Conservation (phyloP, 1,140 invertebrate genomes). For the Plectrocnemia conspersa region DNA sequence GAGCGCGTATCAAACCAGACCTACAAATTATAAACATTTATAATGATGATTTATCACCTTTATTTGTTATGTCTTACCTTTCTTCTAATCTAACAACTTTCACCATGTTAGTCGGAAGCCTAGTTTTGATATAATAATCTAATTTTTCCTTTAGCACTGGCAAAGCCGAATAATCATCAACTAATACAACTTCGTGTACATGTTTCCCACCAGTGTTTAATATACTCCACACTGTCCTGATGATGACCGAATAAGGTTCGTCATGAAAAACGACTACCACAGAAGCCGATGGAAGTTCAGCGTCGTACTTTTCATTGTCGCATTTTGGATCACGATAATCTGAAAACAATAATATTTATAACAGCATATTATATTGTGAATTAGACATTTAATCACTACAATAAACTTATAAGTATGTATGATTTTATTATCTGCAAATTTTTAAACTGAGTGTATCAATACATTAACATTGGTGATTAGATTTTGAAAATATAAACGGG, state of each 20-base stretch:
- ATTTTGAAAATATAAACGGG: too few relatives aligned
- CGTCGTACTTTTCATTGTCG: conserved; percentile 46
- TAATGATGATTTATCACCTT: not conserved
- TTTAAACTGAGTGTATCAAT: too few relatives aligned
- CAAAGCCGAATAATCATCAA: conserved; percentile 67
- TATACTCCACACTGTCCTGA: conserved; percentile 83
- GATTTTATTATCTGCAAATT: too few relatives aligned
- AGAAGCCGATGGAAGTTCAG: conserved; percentile 51
- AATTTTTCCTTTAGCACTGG: conserved; percentile 62
- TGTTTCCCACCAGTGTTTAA: conserved; percentile 68
- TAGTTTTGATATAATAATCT: conserved; percentile 69
- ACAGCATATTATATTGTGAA: too few relatives aligned
- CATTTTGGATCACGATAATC: conserved; percentile 54
- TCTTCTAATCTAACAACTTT: conserved; percentile 70
- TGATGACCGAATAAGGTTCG: conserved; percentile 79
- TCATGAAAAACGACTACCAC: conserved; percentile 88
- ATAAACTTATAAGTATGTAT: too few relatives aligned
- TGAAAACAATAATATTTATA: conserved; percentile 29
- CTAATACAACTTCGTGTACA: conserved; percentile 76
- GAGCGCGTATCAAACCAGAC: conserved; percentile 79
- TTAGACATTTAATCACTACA: too few relatives aligned
- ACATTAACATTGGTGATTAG: too few relatives aligned
- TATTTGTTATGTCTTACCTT: conserved; percentile 46
- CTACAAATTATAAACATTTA: too few relatives aligned
- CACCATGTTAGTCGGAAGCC: conserved; percentile 61